Percentiles rank a stretch among this genome's conserved stretches.
phyloP scores from a whole-genome alignment of 2,888 invertebrate species.

The Campoletis raptor region DNA sequence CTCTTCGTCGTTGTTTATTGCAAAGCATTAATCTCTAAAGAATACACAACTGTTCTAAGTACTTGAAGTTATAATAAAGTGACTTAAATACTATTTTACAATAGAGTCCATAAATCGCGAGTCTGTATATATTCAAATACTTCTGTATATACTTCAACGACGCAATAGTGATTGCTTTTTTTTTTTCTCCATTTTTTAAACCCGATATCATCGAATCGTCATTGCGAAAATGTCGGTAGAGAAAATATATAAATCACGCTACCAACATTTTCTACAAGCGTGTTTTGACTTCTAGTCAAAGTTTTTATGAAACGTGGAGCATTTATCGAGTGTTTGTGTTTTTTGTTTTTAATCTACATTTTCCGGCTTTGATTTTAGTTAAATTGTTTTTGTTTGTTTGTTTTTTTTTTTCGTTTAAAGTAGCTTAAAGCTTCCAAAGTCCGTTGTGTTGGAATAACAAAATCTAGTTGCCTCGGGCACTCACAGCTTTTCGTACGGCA shows the following conservation, averaged over 20 bases:
- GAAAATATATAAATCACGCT: neutral
- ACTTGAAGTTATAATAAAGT: conserved; percentile 75
- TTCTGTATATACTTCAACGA: conserved; percentile 53
- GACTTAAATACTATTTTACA: conserved; percentile 81
- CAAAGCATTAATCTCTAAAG: conserved; percentile 65
- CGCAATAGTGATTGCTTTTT: conserved; percentile 51
- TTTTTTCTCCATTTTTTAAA: conserved; percentile 11
- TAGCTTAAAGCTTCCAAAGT: conserved; percentile 77
- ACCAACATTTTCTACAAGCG: conserved; percentile 11
- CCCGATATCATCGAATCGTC: conserved; percentile 11
- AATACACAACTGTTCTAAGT: conserved; percentile 65
- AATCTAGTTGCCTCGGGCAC: conserved; percentile 86
- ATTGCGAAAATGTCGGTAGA: conserved; percentile 32
- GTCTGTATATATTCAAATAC: conserved; percentile 59
- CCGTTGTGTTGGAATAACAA: conserved; percentile 85
- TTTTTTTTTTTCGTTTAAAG: conserved; percentile 72
- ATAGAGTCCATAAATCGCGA: conserved; percentile 74
- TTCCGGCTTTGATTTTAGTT: conserved; percentile 40
- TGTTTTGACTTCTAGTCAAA: conserved; percentile 43
- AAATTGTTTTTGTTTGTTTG: conserved; percentile 50
- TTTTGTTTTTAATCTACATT: conserved; percentile 60
- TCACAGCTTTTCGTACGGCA: conserved; percentile 97
- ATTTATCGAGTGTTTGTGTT: conserved; percentile 10
- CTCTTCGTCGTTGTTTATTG: conserved; percentile 62
- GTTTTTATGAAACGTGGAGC: conserved; percentile 46